phyloP scores from a whole-genome alignment of 64 coral and sea anemone genomes.

The Acropora yongei region DNA sequence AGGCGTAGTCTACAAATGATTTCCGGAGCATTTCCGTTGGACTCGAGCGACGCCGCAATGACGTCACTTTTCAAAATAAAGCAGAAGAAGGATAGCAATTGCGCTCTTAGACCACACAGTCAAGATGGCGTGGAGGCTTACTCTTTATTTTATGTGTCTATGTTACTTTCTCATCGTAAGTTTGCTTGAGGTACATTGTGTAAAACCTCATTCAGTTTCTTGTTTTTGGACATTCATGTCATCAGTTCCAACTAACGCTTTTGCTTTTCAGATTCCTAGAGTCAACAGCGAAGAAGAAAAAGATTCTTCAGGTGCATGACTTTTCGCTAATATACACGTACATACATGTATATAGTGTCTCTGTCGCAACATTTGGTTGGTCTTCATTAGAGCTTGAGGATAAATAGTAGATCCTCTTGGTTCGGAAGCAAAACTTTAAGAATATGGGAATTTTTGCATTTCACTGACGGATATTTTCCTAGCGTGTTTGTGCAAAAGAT shows the following conservation, averaged over 20 bases:
- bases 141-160: neutral
- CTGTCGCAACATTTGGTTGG: no score
- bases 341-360: no score
- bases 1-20: neutral
- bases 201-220: neutral
- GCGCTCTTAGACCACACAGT: neutral
- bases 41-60: neutral
- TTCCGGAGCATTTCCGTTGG: constrained; percentile 15
- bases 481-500: no score
- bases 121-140: neutral
- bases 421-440: no score
- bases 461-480: no score
- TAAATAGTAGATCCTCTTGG: no score
- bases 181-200: neutral
- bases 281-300: neutral
- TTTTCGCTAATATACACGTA: neutral
- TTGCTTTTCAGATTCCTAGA: neutral
- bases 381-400: no score
- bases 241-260: no score
- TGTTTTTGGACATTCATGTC: neutral
- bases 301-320: no score
- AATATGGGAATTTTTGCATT: no score
- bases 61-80: neutral
- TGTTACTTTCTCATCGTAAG: constrained; percentile 18
- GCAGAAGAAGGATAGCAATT: neutral